Conservation (phyloP, 2,113 vertebrate species). For the Chionodraco myersi region DNA sequence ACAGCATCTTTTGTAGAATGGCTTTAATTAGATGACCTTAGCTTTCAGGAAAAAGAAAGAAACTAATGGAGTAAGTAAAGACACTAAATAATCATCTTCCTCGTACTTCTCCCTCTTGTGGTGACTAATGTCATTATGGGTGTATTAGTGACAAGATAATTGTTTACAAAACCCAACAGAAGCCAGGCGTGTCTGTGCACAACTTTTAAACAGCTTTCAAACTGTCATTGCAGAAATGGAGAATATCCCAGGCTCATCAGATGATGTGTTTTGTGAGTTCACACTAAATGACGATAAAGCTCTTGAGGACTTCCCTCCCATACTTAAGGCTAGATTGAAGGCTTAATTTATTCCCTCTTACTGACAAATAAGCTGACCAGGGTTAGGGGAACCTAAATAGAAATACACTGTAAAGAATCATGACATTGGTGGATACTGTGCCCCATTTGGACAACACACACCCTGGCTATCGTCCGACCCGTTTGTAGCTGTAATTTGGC, state of each 20-base stretch:
- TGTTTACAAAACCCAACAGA: slow-evolving; percentile 1
- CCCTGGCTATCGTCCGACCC: neutral
- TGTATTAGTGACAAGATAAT: neutral
- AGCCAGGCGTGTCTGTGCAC: neutral
- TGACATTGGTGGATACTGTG: neutral
- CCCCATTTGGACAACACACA: neutral
- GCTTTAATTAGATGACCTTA: slow-evolving; percentile 4
- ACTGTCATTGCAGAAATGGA: neutral
- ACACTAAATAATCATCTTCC: neutral
- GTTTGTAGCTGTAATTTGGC: neutral
- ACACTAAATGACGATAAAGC: neutral
- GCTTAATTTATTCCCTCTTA: neutral
- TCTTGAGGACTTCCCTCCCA: neutral
- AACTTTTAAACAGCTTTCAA: neutral
- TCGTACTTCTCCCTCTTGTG: slow-evolving; percentile 63
- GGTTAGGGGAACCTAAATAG: neutral
- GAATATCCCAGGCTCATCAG: neutral
- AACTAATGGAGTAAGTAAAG: neutral
- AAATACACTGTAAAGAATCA: neutral
- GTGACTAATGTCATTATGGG: slow-evolving; percentile 39
- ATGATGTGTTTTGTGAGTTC: neutral
- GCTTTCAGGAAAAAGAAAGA: neutral
- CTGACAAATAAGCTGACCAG: neutral
- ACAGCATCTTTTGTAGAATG: neutral
- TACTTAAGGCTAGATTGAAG: neutral